A percentile compares a stretch with the other conserved stretches of the same genome.
These are phyloP conservation scores for Caenorhabditis sp. DNA, from an alignment of 2,888 invertebrate species.

Conservation along the genomic window DNA sequence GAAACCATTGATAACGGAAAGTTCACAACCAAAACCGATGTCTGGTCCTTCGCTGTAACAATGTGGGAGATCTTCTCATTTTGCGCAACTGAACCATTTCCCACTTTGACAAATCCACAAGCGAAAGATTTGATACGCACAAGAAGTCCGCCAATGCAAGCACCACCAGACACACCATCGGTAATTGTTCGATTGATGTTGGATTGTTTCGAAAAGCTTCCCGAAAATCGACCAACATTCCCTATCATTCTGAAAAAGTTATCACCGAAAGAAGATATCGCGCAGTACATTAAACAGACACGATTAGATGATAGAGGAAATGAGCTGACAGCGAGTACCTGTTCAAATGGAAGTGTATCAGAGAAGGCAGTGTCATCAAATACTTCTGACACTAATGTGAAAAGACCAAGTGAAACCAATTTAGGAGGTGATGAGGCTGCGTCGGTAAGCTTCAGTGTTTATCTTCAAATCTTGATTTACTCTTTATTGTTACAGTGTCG, in stretches of 20 bases:
- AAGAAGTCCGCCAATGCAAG: constrained; percentile 14
- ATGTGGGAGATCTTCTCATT: constrained; percentile 52
- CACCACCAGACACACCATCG: constrained; percentile 28
- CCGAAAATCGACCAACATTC: constrained; percentile 23
- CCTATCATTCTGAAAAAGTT: constrained; percentile 16
- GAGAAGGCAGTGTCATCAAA: background rate
- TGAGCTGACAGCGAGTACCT: background rate
- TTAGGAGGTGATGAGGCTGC: no score
- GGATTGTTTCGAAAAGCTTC: constrained; percentile 32
- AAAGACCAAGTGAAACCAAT: background rate
- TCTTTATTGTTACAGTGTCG: background rate
- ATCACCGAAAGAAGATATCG: constrained; percentile 17
- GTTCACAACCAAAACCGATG: constrained; percentile 57
- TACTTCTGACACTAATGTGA: background rate
- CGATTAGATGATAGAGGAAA: background rate
- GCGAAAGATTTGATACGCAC: constrained; percentile 30
- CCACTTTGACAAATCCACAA: constrained; percentile 41
- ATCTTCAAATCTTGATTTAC: no score
- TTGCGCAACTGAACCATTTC: constrained; percentile 49
- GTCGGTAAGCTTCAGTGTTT: no score
- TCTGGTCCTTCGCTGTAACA: constrained; percentile 52
- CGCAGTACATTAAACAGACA: background rate
- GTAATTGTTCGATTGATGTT: constrained; percentile 26
- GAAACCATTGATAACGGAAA: constrained; percentile 45
- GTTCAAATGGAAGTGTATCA: background rate